Conservation (phyloP, 2,888 invertebrate species). For the Zaprionus lineosus region DNA sequence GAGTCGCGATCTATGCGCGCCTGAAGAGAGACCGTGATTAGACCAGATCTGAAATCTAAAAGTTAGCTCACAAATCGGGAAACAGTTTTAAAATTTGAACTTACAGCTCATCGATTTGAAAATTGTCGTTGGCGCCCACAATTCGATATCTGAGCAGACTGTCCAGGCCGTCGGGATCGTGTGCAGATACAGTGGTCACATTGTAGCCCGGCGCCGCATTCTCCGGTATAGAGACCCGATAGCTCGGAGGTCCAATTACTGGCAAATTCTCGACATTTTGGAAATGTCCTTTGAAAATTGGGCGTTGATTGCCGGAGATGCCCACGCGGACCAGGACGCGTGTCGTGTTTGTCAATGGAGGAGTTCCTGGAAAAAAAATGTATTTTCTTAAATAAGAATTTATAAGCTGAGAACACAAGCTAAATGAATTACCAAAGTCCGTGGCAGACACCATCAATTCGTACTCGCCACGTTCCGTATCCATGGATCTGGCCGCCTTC, state of each 20-base stretch:
- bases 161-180: conserved; percentile 91
- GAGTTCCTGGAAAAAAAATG: conserved; percentile 83
- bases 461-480: conserved; percentile 89
- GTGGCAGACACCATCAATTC: conserved; percentile 88
- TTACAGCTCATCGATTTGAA: conserved; percentile 88
- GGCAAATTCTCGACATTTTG: conserved; percentile 84
- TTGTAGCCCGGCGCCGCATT: conserved; percentile 87
- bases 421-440: conserved; percentile 85
- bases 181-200: conserved; percentile 88
- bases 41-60: conserved; percentile 84
- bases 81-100: conserved; percentile 43
- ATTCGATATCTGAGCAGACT: conserved; percentile 87
- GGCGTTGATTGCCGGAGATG: conserved; percentile 91
- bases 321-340: conserved; percentile 89
- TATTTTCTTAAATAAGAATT: neutral
- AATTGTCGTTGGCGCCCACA: conserved; percentile 90
- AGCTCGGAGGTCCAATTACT: conserved; percentile 87
- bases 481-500: conserved; percentile 87
- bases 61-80: neutral
- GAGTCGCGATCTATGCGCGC: conserved; percentile 88
- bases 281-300: conserved; percentile 89
- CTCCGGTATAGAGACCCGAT: conserved; percentile 88
- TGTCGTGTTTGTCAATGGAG: conserved; percentile 87
- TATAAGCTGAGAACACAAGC: too few relatives aligned
- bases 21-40: conserved; percentile 88